phyloP scores from a whole-genome alignment of 2,113 vertebrate species.

The Gulo gulo region DNA sequence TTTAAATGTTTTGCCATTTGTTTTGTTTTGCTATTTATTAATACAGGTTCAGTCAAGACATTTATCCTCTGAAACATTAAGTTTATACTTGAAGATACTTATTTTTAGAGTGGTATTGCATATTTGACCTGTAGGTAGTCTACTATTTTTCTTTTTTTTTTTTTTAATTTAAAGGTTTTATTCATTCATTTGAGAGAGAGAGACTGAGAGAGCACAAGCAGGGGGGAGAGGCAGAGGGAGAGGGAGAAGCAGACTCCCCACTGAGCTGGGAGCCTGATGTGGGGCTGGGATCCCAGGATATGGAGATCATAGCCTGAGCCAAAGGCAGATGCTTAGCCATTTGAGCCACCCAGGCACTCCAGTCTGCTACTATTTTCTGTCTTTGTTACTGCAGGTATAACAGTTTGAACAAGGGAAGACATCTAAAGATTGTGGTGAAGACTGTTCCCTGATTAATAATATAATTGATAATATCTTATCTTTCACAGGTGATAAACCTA shows the following conservation, averaged over 20 bases:
- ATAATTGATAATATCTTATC: not conserved
- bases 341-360: too few species aligned
- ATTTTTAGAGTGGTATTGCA: not conserved
- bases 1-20: not conserved
- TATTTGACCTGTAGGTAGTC: not conserved
- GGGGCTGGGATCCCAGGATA: too few species aligned
- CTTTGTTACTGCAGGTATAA: not conserved
- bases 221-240: too few species aligned
- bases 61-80: not conserved
- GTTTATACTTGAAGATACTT: not conserved
- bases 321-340: too few species aligned
- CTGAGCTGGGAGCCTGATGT: too few species aligned
- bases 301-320: too few species aligned
- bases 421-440: not conserved
- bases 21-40: not conserved
- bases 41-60: not conserved
- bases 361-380: not conserved
- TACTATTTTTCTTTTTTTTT: not conserved
- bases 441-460: not conserved
- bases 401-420: not conserved
- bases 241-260: too few species aligned
- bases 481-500: slow-evolving; percentile 93
- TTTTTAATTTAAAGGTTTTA: too few species aligned
- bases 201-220: too few species aligned
- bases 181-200: too few species aligned